Conservation (phyloP, 2,113 vertebrate genomes). For the Thamnaconus septentrionalis region DNA sequence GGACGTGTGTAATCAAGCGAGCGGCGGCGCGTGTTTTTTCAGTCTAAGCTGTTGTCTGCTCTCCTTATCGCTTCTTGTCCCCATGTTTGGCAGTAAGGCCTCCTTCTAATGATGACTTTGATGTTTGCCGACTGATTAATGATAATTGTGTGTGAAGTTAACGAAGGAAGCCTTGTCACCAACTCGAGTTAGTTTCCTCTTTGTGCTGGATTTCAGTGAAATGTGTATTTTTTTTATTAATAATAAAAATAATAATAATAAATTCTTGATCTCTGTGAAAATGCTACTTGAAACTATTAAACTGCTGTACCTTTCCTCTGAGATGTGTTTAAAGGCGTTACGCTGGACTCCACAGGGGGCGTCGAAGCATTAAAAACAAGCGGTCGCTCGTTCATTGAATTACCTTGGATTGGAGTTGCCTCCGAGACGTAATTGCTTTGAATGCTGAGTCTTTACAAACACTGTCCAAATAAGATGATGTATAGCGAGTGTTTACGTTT, state of each 20-base stretch:
- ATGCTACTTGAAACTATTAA: too few relatives aligned
- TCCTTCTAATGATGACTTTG: background rate
- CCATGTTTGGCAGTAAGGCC: background rate
- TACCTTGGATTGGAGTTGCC: slow-evolving; percentile 10
- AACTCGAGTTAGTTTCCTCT: too few relatives aligned
- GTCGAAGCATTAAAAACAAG: background rate
- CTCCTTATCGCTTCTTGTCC: background rate
- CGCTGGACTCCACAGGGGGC: background rate
- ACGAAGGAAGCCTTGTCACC: too few relatives aligned
- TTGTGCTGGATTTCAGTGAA: too few relatives aligned
- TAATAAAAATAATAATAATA: too few relatives aligned
- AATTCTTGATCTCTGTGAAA: too few relatives aligned
- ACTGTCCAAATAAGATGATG: slow-evolving; percentile 49
- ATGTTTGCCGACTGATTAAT: background rate
- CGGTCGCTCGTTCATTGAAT: slow-evolving; percentile 18
- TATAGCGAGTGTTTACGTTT: slow-evolving; percentile 55
- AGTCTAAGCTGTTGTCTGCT: too few relatives aligned
- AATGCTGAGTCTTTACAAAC: slow-evolving; percentile 46
- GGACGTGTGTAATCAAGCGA: slow-evolving; percentile 7
- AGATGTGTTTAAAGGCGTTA: background rate
- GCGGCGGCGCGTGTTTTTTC: too few relatives aligned
- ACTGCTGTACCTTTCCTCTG: too few relatives aligned
- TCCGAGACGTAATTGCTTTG: slow-evolving; percentile 28
- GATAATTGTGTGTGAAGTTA: too few relatives aligned
- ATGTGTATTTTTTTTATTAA: too few relatives aligned